Percentiles rank a stretch among this genome's conserved stretches.
Conservation (phyloP, 2,113 vertebrate genomes). For the Archilochus colubris region DNA sequence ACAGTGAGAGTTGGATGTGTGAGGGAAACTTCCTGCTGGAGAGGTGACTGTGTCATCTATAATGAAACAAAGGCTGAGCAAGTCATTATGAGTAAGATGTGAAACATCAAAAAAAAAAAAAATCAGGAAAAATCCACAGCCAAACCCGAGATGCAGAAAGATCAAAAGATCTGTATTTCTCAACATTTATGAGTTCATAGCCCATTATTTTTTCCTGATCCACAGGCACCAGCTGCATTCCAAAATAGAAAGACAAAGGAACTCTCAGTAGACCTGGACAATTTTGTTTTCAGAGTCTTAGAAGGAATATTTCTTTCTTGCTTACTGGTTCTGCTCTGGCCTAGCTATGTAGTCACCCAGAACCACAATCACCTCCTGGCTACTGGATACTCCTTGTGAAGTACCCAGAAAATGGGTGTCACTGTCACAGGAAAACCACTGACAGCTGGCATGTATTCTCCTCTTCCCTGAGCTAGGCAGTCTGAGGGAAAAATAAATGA, state of each 20-base stretch:
- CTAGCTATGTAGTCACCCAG: not conserved
- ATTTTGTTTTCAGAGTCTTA: not conserved
- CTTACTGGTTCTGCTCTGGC: not conserved
- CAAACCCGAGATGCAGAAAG: not conserved
- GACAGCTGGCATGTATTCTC: not conserved
- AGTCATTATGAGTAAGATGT: not conserved
- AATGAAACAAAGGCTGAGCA: not conserved
- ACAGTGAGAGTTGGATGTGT: not conserved
- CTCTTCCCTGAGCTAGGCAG: not conserved
- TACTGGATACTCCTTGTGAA: not conserved
- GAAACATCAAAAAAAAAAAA: not conserved
- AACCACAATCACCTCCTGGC: not conserved
- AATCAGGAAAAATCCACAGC: not conserved
- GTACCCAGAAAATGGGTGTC: not conserved
- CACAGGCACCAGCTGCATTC: not conserved
- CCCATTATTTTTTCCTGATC: not conserved
- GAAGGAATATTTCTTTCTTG: not conserved
- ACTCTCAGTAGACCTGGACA: not conserved
- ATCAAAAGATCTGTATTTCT: not conserved
- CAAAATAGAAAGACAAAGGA: not conserved
- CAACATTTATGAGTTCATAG: not conserved
- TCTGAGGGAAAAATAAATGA: not conserved
- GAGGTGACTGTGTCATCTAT: not conserved
- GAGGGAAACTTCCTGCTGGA: not conserved
- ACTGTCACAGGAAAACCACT: not conserved